Evolutionary conservation across 1,140 invertebrate genomes (phyloP), one percentile per base, ranked within the genome.

Genomic region (Drosophila malerkotliana): DNA sequence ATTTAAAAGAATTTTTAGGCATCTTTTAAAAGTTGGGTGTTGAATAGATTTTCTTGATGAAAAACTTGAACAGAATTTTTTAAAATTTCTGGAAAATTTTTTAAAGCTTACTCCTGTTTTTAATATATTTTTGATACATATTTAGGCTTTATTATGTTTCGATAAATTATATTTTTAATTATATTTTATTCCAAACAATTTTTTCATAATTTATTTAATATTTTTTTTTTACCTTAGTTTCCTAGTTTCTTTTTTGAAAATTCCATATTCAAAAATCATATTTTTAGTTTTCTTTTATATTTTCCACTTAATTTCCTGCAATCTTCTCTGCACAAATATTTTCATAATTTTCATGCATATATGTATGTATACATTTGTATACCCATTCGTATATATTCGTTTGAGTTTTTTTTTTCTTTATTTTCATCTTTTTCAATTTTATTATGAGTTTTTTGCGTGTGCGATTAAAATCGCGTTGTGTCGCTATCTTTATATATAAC

Each of bases 361-460:
- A 21, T 48, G 26, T 48, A 10, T 48, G 18, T 24, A 14, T 41
- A 15, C 41, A 37, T 30, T 53, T 6, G 24, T 45, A 21, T 60
- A 34, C 7, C 14, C 18, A 24, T 56, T 60, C 56, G 14, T 37
- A 49, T 44, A 32, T 15, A 55, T 63, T 63, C 10, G 34, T 39
- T 49, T 73, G 9, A n/a, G 41, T 47, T 61, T 66, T 34, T 39
- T 39, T 26, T 47, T 61, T 66, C 28, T 41, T 39, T 28, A 37
- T 37, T 37, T 47, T 7, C 41, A 44, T 44, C 14, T 44, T 48
- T 67, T 71, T 56, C 51, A 59, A 34, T 78, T 77, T 72, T 55
- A 73, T 77, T 76, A 72, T 72, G 77, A 71, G 62, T 79, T 62
- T 75, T 79, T 83, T 79, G 79, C 76, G 79, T 79, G 64, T 60